phyloP scores from a whole-genome alignment of 64 coral and sea anemone species.

The Trachythela sp. region DNA sequence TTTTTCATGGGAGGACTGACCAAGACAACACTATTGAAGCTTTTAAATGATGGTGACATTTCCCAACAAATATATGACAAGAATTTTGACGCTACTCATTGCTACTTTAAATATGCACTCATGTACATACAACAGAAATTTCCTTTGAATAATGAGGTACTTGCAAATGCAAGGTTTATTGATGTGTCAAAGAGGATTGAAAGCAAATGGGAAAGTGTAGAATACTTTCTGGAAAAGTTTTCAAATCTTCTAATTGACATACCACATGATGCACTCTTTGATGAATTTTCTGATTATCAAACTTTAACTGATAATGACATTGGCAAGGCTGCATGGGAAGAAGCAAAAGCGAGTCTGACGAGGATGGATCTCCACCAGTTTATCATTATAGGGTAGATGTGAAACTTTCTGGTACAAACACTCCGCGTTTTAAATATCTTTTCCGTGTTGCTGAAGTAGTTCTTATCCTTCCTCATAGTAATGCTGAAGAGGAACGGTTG shows the following conservation, averaged over 20 bases:
- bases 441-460: constrained; percentile 30
- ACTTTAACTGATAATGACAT: constrained; percentile 47
- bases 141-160: constrained; percentile 40
- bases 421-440: constrained; percentile 16
- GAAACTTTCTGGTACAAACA: constrained; percentile 26
- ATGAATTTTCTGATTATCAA: constrained; percentile 58
- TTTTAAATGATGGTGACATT: constrained; percentile 41
- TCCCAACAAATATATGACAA: constrained; percentile 10
- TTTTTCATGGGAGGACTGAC: constrained; percentile 41
- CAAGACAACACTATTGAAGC: constrained; percentile 39
- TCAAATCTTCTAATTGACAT: neutral
- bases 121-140: constrained; percentile 45
- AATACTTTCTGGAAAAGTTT: constrained; percentile 29
- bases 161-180: constrained; percentile 45
- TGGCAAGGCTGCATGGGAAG: constrained; percentile 35
- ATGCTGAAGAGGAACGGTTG: constrained; percentile 52
- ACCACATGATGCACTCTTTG: constrained; percentile 13
- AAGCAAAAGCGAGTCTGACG: constrained; percentile 36
- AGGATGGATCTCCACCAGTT: neutral
- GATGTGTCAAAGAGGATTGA: constrained; percentile 27
- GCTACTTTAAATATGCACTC: constrained; percentile 33
- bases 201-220: constrained; percentile 1
- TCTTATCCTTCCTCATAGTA: constrained; percentile 42
- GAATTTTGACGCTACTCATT: constrained; percentile 25
- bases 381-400: constrained; percentile 38